phyloP scores from a whole-genome alignment of 2,797 vertebrate species.

The Girardinus metallicus region DNA sequence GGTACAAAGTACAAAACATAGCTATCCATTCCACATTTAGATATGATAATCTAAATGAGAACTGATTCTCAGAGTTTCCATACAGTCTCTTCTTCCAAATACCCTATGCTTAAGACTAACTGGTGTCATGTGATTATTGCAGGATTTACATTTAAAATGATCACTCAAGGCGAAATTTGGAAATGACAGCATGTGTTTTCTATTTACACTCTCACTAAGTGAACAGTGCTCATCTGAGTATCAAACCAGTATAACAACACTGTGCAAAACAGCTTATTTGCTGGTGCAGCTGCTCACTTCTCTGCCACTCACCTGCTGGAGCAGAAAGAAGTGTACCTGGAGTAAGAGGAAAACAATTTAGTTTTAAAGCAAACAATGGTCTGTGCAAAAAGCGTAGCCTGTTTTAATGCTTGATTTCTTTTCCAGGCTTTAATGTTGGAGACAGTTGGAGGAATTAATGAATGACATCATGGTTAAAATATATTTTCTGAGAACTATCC shows the following conservation, averaged over 20 bases:
- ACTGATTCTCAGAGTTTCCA: neutral
- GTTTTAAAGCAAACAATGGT: neutral
- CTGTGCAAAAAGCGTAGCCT: neutral
- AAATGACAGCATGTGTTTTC: conserved; percentile 4
- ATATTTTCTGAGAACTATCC: neutral
- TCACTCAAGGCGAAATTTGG: conserved; percentile 7
- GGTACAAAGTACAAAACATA: neutral
- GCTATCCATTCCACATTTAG: neutral
- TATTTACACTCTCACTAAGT: conserved; percentile 13
- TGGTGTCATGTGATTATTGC: neutral
- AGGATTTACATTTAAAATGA: conserved; percentile 8
- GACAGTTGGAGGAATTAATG: too few relatives aligned
- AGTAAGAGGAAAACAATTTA: neutral
- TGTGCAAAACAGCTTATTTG: neutral
- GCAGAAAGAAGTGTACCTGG: conserved; percentile 2
- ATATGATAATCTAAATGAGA: neutral
- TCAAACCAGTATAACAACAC: conserved; percentile 6
- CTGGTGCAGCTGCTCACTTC: neutral
- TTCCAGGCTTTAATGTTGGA: neutral
- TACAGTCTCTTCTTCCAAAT: neutral
- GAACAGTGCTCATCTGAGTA: neutral
- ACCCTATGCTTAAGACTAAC: neutral
- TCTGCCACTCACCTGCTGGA: neutral
- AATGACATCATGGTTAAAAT: neutral
- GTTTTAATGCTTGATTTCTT: neutral